Conservation (phyloP, 2,888 invertebrate genomes). For the Orthonychiurus folsomi region DNA sequence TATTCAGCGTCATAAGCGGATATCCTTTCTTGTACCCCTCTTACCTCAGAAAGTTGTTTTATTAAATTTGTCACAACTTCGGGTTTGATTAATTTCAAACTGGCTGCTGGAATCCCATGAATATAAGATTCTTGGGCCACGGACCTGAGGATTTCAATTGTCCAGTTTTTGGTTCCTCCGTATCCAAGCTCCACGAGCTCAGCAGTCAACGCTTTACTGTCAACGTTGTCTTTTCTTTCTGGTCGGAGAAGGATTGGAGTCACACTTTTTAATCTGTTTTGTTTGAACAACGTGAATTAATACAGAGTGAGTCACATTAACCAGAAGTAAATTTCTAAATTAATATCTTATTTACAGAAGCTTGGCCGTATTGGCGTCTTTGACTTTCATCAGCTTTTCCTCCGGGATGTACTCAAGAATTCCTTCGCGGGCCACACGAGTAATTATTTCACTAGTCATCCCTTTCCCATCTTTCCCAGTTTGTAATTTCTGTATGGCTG, state of each 20-base stretch:
- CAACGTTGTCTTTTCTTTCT: conserved; percentile 30
- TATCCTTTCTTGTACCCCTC: too few relatives aligned
- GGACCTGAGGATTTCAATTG: conserved; percentile 6
- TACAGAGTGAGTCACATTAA: not conserved
- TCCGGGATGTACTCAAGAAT: conserved; percentile 28
- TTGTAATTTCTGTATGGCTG: too few relatives aligned
- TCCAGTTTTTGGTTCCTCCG: conserved; percentile 29
- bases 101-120: conserved; percentile 25
- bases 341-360: conserved; percentile 18
- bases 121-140: conserved; percentile 18
- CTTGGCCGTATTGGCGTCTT: conserved; percentile 28
- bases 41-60: conserved; percentile 20
- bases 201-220: conserved; percentile 35
- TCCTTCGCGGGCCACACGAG: not conserved
- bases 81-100: conserved; percentile 23
- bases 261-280: too few relatives aligned
- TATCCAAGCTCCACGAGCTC: conserved; percentile 29
- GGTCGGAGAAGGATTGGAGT: too few relatives aligned
- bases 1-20: too few relatives aligned
- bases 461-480: too few relatives aligned
- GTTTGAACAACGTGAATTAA: not conserved
- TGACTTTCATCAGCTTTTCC: conserved; percentile 38
- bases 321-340: not conserved
- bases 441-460: not conserved
- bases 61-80: conserved; percentile 22